A percentile compares a stretch with the other conserved stretches of the same genome.
Conservation (phyloP, 92 coral and sea anemone species). For the Siderastrea siderea region DNA sequence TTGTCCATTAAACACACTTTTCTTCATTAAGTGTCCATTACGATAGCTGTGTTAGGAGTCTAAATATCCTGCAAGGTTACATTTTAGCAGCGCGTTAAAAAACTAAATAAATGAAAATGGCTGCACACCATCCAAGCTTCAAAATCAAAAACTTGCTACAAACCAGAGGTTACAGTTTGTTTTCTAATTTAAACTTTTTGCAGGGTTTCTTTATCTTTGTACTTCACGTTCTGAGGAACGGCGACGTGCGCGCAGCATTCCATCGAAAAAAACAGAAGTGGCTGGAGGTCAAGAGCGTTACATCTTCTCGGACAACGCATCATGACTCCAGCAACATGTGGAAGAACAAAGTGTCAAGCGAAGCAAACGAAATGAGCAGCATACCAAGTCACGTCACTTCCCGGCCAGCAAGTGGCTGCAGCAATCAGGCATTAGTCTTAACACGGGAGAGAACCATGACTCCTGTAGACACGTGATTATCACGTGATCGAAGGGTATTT, state of each 20-base stretch:
- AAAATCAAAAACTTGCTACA: background rate
- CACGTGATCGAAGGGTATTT: background rate
- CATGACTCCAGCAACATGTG: background rate
- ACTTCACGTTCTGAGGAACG: conserved; percentile 61
- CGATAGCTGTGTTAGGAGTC: no score
- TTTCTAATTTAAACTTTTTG: background rate
- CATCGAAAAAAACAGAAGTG: conserved; percentile 36
- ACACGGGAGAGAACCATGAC: background rate
- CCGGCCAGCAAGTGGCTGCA: background rate
- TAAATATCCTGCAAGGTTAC: no score
- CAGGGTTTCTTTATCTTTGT: conserved; percentile 74
- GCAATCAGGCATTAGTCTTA: background rate
- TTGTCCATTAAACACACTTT: no score
- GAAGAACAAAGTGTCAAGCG: background rate
- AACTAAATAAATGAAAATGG: no score
- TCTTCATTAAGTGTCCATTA: no score
- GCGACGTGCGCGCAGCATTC: conserved; percentile 58
- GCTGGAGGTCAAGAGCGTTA: conserved; percentile 5
- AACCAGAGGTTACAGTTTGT: background rate
- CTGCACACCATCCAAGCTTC: no score
- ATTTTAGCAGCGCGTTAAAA: no score
- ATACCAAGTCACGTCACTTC: background rate
- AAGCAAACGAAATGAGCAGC: background rate
- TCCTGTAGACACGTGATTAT: background rate
- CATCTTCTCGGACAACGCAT: background rate